Conservation (phyloP, 2,797 vertebrate species). For the Delichon dasypus region DNA sequence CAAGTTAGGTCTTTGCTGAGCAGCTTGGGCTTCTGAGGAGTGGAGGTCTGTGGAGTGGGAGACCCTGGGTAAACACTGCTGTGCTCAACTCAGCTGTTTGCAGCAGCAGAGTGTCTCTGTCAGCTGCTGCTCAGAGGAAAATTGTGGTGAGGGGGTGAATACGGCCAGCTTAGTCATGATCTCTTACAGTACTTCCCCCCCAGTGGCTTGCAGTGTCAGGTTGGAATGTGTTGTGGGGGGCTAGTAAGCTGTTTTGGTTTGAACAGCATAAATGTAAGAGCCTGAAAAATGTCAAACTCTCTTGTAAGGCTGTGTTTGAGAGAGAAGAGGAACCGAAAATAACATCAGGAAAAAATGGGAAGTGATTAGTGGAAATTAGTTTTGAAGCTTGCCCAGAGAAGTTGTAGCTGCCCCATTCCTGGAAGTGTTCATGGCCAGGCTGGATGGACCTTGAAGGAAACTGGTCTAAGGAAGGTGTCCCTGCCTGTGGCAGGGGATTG, state of each 20-base stretch:
- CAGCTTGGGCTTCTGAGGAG: conserved; percentile 30
- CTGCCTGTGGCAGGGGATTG: neutral
- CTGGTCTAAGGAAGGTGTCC: neutral
- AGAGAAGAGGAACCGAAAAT: neutral
- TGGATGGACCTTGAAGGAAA: neutral
- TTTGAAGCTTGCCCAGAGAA: neutral
- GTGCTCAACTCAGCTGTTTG: neutral
- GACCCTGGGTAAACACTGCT: conserved; percentile 16
- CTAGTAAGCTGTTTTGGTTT: neutral
- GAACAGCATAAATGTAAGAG: neutral
- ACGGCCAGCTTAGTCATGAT: neutral
- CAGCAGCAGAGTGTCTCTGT: neutral
- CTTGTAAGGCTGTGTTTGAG: neutral
- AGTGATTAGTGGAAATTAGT: neutral
- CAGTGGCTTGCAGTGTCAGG: fast-evolving
- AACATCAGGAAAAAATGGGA: neutral
- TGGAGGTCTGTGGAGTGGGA: neutral
- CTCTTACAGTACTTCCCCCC: neutral
- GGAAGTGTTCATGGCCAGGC: neutral
- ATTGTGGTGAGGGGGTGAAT: neutral
- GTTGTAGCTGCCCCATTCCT: neutral
- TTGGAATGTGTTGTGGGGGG: neutral
- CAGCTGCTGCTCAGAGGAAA: neutral
- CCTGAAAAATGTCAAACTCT: neutral
- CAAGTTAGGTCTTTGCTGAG: conserved; percentile 61